Evolutionary conservation across 2,113 vertebrate genomes (phyloP).

Genomic region (Microtus montanus): DNA sequence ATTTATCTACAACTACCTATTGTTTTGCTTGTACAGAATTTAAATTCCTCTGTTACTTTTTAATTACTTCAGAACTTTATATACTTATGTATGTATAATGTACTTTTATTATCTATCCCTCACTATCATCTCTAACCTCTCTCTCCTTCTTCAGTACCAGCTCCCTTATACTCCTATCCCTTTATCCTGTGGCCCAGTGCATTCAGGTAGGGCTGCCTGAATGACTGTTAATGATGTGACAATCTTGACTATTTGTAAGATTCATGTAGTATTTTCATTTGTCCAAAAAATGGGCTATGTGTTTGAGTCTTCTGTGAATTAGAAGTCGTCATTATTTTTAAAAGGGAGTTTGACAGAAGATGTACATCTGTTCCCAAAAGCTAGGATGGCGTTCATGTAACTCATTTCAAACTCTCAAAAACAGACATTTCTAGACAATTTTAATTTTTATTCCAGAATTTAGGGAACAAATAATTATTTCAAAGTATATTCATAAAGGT

Average conservation of each 20-base stretch:
- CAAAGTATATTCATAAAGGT: background rate
- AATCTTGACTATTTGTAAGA: background rate
- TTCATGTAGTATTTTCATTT: background rate
- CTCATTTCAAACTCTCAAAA: background rate
- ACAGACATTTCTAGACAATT: background rate
- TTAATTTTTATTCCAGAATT: background rate
- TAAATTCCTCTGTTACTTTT: too few species aligned
- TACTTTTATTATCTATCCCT: background rate
- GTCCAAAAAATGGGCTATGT: background rate
- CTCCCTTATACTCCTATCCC: background rate
- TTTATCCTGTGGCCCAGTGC: background rate
- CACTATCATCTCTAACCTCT: background rate
- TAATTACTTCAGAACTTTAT: background rate
- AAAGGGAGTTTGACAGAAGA: background rate
- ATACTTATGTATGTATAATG: too few species aligned
- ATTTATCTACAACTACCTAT: background rate
- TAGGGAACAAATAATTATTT: background rate
- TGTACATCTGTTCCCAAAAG: background rate
- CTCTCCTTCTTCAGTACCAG: background rate
- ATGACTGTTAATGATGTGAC: background rate
- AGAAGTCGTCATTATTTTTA: background rate
- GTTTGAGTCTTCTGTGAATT: background rate
- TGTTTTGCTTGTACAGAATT: background rate
- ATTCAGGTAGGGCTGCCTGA: too few species aligned
- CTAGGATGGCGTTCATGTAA: background rate